Base-by-base conservation (phyloP, 1,140 invertebrate genomes). In the Augochlora pura region DNA sequence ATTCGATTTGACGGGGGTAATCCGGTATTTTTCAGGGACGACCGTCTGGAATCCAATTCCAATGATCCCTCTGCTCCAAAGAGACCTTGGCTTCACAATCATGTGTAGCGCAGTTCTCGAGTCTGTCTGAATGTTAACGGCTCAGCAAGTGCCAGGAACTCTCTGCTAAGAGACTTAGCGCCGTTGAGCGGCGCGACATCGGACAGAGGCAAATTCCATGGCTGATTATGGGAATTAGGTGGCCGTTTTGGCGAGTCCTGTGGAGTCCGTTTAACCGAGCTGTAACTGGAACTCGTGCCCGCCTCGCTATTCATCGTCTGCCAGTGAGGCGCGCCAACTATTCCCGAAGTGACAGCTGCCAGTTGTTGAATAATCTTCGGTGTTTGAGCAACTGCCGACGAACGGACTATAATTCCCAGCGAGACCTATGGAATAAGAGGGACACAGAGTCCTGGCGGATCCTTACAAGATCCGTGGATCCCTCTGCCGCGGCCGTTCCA, bases 191-290 rank as follows among this genome's bases (percentile, higher is more conserved):
- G 71, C 69, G 68, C 75, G 32, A 32, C 64, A 23, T 38, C n/a
- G 77, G 74, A 86, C 79, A 84, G 80, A 65, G 65, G 77, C 66
- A 86, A 90, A 91, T 91, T 90, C 85, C 87, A 84, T 66, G 75
- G 82, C 86, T 89, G 86, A 91, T 91, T 91, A 88, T 87, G 88
- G 82, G 85, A 90, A 92, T 91, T 90, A 90, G 88, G 87, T 82
- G 82, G 85, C 84, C 87, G 86, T 77, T 70, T 18, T 74, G 39
- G 52, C 63, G 59, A 54, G 46, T 27, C 60, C 63, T 65, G 69
- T 71, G 83, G 84, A 86, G 86, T 90, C 86, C 86, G 85, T 90
- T 91, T 89, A 90, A 87, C 76, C 83, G 82, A 82, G 85, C 86
- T 66, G 75, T 76, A 77, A 81, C 82, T 81, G 85, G 86, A 85